phyloP scores from a whole-genome alignment of 2,113 vertebrate species.

The Prionailurus bengalensis region DNA sequence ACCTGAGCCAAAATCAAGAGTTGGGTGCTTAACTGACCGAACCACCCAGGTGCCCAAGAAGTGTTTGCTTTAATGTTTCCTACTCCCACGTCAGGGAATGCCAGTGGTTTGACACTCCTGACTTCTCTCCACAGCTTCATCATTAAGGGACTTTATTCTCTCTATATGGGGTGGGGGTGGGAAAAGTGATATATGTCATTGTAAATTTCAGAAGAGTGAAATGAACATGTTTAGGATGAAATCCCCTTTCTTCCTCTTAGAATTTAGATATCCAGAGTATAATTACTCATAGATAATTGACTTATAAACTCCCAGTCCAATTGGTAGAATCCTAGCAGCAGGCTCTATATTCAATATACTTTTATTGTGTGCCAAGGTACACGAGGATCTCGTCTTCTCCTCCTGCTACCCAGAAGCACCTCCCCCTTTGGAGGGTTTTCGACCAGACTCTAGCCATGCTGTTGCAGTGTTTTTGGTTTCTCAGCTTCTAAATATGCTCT shows the following conservation, averaged over 20 bases:
- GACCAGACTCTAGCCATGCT: background rate
- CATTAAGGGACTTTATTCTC: background rate
- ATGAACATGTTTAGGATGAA: background rate
- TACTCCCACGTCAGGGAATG: background rate
- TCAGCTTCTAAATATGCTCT: slow-evolving; percentile 23
- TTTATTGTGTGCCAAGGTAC: background rate
- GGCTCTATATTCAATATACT: background rate
- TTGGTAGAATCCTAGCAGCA: background rate
- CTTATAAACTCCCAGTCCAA: background rate
- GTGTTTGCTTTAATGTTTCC: slow-evolving; percentile 19
- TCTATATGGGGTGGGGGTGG: rapidly evolving
- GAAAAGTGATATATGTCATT: background rate
- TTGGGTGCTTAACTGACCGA: too few species aligned
- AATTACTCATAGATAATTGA: background rate
- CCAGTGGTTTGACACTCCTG: background rate
- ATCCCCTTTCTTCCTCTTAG: background rate
- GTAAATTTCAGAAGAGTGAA: background rate
- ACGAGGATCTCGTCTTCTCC: background rate
- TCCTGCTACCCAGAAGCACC: background rate
- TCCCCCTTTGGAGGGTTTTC: background rate
- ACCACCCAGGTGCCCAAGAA: background rate
- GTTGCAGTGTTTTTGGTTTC: background rate
- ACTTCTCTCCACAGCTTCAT: background rate
- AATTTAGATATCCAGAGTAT: slow-evolving; percentile 29
- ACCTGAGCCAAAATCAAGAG: too few species aligned